phyloP scores from a whole-genome alignment of 2,797 vertebrate species.

The Oreochromis grahami region DNA sequence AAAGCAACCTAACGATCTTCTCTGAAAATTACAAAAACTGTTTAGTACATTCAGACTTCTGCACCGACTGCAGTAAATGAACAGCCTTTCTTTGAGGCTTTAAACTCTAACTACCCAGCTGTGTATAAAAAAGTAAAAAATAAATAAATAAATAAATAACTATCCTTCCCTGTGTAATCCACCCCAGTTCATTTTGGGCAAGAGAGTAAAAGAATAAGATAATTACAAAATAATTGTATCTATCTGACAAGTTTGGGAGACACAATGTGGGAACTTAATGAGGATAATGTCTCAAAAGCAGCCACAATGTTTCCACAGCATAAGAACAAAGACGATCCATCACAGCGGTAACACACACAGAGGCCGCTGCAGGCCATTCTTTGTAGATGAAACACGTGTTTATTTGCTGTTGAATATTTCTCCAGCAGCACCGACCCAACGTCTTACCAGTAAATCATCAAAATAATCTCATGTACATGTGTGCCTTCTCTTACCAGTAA shows the following conservation, averaged over 20 bases:
- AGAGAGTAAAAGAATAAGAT: background rate
- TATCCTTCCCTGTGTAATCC: background rate
- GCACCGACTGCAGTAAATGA: background rate
- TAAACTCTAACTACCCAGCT: background rate
- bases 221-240: conserved; percentile 15
- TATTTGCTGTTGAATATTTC: conserved; percentile 47
- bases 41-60: background rate
- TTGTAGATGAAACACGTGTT: conserved; percentile 56
- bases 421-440: conserved; percentile 14
- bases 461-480: conserved; percentile 16
- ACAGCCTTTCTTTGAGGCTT: background rate
- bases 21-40: background rate
- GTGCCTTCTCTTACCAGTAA: conserved; percentile 23
- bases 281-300: conserved; percentile 45
- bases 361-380: conserved; percentile 31
- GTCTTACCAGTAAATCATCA: conserved; percentile 59
- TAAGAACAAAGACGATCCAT: conserved; percentile 40
- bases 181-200: background rate
- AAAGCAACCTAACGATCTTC: background rate
- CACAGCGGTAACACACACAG: conserved; percentile 24
- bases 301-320: conserved; percentile 29
- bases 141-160: background rate
- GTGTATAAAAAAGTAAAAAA: background rate
- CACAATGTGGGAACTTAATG: conserved; percentile 25
- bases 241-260: conserved; percentile 6